Conservation (phyloP, 2,797 vertebrate genomes). For the Anguilla anguilla region DNA sequence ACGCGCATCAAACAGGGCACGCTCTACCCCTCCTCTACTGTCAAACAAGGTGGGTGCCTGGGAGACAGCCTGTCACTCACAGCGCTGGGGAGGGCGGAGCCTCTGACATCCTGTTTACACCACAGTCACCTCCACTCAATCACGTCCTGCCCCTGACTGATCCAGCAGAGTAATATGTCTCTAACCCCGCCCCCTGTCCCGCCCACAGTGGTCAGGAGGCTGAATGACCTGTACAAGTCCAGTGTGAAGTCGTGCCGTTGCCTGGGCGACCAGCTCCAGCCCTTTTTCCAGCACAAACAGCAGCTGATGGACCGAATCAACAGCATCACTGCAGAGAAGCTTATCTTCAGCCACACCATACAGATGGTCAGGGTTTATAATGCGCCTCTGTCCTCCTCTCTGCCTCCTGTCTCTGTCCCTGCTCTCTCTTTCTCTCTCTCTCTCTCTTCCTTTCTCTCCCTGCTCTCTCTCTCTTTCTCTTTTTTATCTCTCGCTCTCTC, state of each 20-base stretch:
- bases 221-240: slow-evolving; percentile 91
- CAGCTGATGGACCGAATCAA: slow-evolving; percentile 91
- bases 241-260: slow-evolving; percentile 88
- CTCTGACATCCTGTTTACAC: no score
- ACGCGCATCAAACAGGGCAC: slow-evolving; percentile 83
- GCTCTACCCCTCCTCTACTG: slow-evolving; percentile 85
- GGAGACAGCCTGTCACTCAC: no score
- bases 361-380: slow-evolving; percentile 78
- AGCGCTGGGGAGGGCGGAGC: no score
- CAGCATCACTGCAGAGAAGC: slow-evolving; percentile 89
- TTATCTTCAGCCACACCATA: slow-evolving; percentile 90
- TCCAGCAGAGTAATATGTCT: not conserved
- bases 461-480: not conserved
- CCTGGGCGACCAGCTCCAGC: slow-evolving; percentile 85
- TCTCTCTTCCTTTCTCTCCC: not conserved
- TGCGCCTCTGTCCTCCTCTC: not conserved
- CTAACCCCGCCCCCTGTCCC: not conserved
- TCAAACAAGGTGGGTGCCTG: slow-evolving; percentile 85
- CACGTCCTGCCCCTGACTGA: not conserved
- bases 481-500: not conserved
- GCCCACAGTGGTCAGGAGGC: slow-evolving; percentile 82
- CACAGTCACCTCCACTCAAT: no score
- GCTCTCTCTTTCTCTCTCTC: not conserved
- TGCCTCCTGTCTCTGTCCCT: not conserved
- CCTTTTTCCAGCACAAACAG: slow-evolving; percentile 93